A percentile compares a stretch with the other conserved stretches of the same genome.
phyloP scores from a whole-genome alignment of 2,888 invertebrate genomes.

The Artemia sinica region DNA sequence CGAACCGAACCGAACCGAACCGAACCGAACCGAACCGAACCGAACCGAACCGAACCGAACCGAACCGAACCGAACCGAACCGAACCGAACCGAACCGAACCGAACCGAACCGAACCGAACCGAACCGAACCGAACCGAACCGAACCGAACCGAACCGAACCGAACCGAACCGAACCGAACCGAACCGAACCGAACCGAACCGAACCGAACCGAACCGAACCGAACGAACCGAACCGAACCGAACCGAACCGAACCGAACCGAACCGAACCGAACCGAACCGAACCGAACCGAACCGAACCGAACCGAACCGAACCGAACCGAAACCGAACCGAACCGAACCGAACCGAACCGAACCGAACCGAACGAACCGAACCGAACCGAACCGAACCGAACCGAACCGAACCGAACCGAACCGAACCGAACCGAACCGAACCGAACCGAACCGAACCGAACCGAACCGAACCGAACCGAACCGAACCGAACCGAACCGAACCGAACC shows the following conservation, averaged over 20 bases:
- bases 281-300: conserved; percentile 9
- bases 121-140: conserved; percentile 9
- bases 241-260: no score
- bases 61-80: conserved; percentile 13
- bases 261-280: conserved; percentile 9
- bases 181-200: conserved; percentile 9
- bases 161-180: conserved; percentile 9
- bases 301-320: conserved; percentile 8
- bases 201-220: conserved; percentile 4
- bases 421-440: conserved; percentile 9
- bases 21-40: conserved; percentile 5
- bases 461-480: conserved; percentile 5
- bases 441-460: conserved; percentile 9
- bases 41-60: conserved; percentile 1
- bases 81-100: conserved; percentile 5
- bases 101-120: conserved; percentile 9
- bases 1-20: conserved; percentile 9
- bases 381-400: conserved; percentile 4
- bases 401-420: conserved; percentile 9
- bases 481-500: conserved; percentile 9
- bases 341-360: conserved; percentile 9
- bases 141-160: conserved; percentile 1
- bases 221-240: no score
- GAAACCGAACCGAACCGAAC: no score
- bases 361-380: no score